A percentile compares a stretch with the other conserved stretches of the same genome.
Evolutionary conservation across 2,113 vertebrate genomes (phyloP).

Genomic region (Limnothrissa miodon): DNA sequence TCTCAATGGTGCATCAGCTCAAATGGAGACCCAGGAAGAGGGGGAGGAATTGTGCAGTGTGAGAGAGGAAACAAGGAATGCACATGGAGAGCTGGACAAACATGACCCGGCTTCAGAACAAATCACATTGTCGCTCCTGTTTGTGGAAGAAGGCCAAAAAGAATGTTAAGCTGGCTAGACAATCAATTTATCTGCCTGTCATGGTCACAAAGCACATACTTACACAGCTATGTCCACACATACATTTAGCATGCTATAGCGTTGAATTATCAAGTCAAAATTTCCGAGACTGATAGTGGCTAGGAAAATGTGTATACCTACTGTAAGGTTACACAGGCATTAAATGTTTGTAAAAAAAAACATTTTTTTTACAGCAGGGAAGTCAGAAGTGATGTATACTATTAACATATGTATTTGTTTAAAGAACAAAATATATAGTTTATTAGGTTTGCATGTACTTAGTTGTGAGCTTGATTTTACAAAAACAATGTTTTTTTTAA

Average conservation of each 20-base stretch:
- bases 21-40: slow-evolving; percentile 27
- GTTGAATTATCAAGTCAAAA: neutral
- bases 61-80: neutral
- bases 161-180: neutral
- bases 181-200: slow-evolving; percentile 13
- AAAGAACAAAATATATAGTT: neutral
- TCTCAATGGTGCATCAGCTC: slow-evolving; percentile 50
- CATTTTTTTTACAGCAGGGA: too few relatives aligned
- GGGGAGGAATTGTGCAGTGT: neutral
- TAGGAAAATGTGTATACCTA: too few relatives aligned
- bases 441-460: neutral
- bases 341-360: too few relatives aligned
- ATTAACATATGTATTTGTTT: neutral
- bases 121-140: slow-evolving; percentile 44
- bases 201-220: neutral
- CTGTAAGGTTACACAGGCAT: neutral
- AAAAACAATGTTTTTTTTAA: neutral
- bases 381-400: neutral
- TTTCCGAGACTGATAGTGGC: too few relatives aligned
- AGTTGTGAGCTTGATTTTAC: neutral
- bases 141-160: neutral
- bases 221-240: neutral
- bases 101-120: slow-evolving; percentile 44
- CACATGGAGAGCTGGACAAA: neutral
- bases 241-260: neutral